Percentiles rank a stretch among this genome's conserved stretches.
Evolutionary conservation across 2,113 vertebrate genomes (phyloP).

Genomic region (Microtus richardsoni): DNA sequence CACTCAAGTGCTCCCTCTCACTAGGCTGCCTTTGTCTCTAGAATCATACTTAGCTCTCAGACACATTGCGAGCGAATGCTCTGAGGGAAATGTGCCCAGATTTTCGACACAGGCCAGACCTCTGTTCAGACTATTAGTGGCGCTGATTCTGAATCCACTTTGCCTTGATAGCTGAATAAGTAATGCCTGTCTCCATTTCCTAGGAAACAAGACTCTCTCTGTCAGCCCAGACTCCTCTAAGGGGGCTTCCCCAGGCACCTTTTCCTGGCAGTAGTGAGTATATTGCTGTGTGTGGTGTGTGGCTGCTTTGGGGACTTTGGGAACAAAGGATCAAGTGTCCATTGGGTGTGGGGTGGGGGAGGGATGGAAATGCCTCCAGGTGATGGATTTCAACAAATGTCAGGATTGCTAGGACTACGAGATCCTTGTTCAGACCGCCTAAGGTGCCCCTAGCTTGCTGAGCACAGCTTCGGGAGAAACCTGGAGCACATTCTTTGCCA

Average conservation of each 20-base stretch:
- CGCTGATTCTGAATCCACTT: neutral
- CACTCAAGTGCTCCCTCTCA: neutral
- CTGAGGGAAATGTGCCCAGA: neutral
- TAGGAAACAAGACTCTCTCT: neutral
- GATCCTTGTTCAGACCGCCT: neutral
- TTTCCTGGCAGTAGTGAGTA: too few species aligned
- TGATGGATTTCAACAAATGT: neutral
- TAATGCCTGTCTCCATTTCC: neutral
- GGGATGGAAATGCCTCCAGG: neutral
- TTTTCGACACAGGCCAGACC: neutral
- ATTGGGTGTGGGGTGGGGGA: neutral
- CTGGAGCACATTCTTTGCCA: constrained; percentile 47
- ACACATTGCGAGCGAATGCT: neutral
- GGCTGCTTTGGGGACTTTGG: neutral
- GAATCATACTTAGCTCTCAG: constrained; percentile 21
- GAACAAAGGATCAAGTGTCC: neutral
- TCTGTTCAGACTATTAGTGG: neutral
- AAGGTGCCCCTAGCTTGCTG: neutral
- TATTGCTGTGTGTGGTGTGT: too few species aligned
- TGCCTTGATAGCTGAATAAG: neutral
- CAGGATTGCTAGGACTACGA: neutral
- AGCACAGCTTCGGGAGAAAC: neutral
- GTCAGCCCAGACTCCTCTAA: neutral
- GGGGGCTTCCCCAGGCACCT: neutral
- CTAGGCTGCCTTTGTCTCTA: neutral